phyloP scores from a whole-genome alignment of 2,113 vertebrate genomes.

The Callopanchax toddi region DNA sequence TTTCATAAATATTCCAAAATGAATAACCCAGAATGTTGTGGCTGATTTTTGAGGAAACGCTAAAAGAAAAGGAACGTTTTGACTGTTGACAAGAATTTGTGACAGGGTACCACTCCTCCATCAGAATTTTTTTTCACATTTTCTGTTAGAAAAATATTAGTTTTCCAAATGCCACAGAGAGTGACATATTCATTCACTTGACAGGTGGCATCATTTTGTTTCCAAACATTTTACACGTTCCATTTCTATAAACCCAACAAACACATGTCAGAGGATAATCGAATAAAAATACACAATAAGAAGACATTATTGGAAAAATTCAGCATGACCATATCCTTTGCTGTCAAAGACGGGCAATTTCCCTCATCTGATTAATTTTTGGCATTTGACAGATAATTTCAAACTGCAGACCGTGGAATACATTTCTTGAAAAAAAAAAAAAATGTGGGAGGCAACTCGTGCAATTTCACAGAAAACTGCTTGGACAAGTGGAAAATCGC shows the following conservation, averaged over 20 bases:
- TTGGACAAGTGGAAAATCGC: constrained; percentile 76
- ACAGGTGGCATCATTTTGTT: constrained; percentile 6
- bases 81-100: constrained; percentile 1
- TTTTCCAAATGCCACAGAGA: constrained; percentile 19
- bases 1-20: neutral
- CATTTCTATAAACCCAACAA: neutral
- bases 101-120: neutral
- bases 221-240: constrained; percentile 11
- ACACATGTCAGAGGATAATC: neutral
- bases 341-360: constrained; percentile 2
- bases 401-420: neutral
- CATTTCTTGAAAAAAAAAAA: constrained; percentile 23
- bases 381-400: constrained; percentile 19
- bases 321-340: neutral
- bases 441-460: constrained; percentile 21
- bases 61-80: constrained; percentile 1
- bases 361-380: constrained; percentile 10
- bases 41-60: neutral
- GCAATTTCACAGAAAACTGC: constrained; percentile 64
- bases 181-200: constrained; percentile 18
- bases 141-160: constrained; percentile 15
- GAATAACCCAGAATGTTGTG: neutral
- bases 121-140: neutral
- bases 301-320: neutral
- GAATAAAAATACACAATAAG: constrained; percentile 3